phyloP scores from a whole-genome alignment of 2,113 vertebrate species.

The Pyxicephalus adspersus region DNA sequence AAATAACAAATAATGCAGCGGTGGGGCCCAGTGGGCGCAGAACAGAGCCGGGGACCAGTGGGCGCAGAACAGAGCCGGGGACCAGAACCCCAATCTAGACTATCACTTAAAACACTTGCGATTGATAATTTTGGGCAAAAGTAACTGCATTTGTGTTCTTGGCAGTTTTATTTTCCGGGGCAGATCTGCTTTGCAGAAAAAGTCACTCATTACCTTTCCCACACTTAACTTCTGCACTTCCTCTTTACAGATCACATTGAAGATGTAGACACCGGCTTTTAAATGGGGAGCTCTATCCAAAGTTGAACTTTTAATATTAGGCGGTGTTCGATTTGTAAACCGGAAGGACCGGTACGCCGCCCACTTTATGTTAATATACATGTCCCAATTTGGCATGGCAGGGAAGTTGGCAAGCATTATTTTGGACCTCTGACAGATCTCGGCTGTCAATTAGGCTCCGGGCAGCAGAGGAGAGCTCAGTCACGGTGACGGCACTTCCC shows the following conservation, averaged over 20 bases:
- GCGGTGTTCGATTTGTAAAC: background rate
- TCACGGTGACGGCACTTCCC: background rate
- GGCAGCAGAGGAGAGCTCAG: conserved; percentile 16
- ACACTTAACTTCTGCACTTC: background rate
- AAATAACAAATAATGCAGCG: too few relatives aligned
- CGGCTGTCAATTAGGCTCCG: background rate
- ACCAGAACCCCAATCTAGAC: too few relatives aligned
- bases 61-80: too few relatives aligned
- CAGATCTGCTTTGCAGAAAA: background rate
- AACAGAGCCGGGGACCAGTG: too few relatives aligned
- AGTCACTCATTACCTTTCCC: too few relatives aligned
- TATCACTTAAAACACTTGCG: too few relatives aligned
- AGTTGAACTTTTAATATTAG: background rate
- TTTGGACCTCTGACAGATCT: background rate
- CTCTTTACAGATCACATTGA: background rate
- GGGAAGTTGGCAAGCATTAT: background rate
- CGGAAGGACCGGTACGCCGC: background rate
- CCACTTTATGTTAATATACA: background rate
- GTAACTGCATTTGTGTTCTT: too few relatives aligned
- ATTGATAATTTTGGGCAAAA: too few relatives aligned
- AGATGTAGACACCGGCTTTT: background rate
- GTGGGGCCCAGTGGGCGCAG: too few relatives aligned
- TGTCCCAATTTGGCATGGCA: conserved; percentile 15
- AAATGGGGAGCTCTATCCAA: background rate
- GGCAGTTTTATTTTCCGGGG: too few relatives aligned